phyloP scores from a whole-genome alignment of 2,888 invertebrate species.

The Cabera pusaria region DNA sequence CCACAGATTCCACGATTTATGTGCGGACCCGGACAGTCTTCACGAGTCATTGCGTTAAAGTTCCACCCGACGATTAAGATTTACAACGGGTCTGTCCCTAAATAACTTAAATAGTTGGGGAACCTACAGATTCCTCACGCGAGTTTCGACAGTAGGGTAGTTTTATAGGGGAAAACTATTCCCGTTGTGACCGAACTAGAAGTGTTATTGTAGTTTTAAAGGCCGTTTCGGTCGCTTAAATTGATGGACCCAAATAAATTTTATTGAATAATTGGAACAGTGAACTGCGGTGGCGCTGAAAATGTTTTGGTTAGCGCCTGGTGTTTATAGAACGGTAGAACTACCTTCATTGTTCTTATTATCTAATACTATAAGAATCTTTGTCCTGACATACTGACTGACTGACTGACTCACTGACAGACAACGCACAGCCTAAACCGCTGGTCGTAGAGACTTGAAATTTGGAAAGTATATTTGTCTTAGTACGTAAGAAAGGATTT shows the following conservation, averaged over 20 bases:
- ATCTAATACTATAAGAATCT: no score
- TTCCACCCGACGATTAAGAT: constrained; percentile 70
- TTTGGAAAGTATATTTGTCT: no score
- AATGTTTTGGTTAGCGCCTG: no score
- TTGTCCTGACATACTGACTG: no score
- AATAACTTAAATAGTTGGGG: constrained; percentile 74
- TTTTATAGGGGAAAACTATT: constrained; percentile 35
- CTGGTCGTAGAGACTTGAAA: no score
- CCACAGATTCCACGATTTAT: constrained; percentile 60
- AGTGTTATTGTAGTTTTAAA: constrained; percentile 19
- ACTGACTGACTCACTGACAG: no score
- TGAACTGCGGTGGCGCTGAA: no score
- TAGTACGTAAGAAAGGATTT: no score
- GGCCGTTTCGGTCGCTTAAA: constrained; percentile 10
- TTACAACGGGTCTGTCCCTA: constrained; percentile 66
- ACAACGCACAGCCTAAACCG: no score
- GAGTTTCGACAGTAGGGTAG: constrained; percentile 56
- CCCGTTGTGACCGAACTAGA: constrained; percentile 27
- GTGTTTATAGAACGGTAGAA: no score
- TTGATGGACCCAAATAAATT: constrained; percentile 9
- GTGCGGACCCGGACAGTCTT: constrained; percentile 61
- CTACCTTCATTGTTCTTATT: no score
- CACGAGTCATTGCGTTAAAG: constrained; percentile 72
- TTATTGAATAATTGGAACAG: neutral
- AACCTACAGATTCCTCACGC: constrained; percentile 42